Percentiles rank a stretch among this genome's conserved stretches.
phyloP scores from a whole-genome alignment of 2,888 invertebrate genomes.

The Cactoblastis cactorum region DNA sequence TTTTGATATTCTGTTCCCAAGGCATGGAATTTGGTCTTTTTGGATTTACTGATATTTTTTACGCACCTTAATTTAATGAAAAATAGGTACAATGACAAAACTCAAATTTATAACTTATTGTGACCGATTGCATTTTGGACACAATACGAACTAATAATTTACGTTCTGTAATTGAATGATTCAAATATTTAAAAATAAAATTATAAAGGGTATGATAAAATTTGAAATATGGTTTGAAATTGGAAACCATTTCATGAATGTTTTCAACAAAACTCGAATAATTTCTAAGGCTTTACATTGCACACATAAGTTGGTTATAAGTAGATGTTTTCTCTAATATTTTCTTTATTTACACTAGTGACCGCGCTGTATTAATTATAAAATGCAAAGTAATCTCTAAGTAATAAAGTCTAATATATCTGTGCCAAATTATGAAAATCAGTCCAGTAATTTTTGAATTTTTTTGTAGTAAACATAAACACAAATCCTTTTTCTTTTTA shows the following conservation, averaged over 20 bases:
- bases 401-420: too few relatives aligned
- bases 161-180: neutral
- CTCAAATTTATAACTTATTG: neutral
- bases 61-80: neutral
- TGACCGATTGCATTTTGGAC: neutral
- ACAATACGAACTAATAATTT: neutral
- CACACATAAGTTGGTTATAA: too few relatives aligned
- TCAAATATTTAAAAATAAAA: neutral
- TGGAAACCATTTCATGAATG: neutral
- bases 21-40: constrained; percentile 30
- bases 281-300: neutral
- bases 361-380: too few relatives aligned
- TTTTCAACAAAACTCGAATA: neutral
- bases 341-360: too few relatives aligned
- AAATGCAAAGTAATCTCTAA: too few relatives aligned
- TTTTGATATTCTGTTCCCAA: constrained; percentile 43
- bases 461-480: too few relatives aligned
- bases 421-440: too few relatives aligned
- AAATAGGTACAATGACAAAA: neutral
- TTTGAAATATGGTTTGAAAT: neutral
- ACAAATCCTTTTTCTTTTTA: too few relatives aligned
- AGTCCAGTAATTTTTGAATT: too few relatives aligned
- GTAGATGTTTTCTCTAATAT: too few relatives aligned
- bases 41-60: constrained; percentile 13
- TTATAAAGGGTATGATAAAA: too few relatives aligned